These are phyloP conservation scores for Napeogenes inachia DNA, from an alignment of 2,888 invertebrate species.

Conservation along the genomic window DNA sequence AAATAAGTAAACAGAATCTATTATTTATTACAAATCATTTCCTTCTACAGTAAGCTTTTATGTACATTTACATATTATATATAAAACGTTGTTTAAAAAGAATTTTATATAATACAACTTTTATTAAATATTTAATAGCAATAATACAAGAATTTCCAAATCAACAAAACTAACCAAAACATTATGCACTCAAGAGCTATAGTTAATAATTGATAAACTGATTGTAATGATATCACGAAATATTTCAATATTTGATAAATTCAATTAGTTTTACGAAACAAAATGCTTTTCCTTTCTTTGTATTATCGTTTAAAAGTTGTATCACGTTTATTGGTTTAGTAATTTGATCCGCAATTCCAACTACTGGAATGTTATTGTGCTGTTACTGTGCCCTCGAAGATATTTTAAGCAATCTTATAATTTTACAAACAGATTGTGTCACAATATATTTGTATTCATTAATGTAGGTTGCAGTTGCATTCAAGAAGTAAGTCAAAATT, in stretches of 20 bases:
- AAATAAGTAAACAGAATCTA: too few species aligned
- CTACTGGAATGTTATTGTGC: constrained; percentile 6
- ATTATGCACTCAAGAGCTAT: too few species aligned
- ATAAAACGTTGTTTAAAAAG: too few species aligned
- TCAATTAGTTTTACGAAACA: not conserved
- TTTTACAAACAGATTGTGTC: not conserved
- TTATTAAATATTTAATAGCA: too few species aligned
- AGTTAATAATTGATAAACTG: too few species aligned
- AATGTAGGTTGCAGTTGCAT: constrained; percentile 1
- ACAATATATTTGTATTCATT: not conserved
- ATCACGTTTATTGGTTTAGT: constrained; percentile 14
- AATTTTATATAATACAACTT: too few species aligned
- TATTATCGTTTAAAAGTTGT: constrained; percentile 12
- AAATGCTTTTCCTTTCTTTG: constrained; percentile 8
- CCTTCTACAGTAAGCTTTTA: too few species aligned
- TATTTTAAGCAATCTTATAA: constrained; percentile 10
- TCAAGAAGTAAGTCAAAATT: constrained; percentile 7
- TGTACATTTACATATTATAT: too few species aligned
- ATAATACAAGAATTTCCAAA: too few species aligned
- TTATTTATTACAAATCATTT: too few species aligned
- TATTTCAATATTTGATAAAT: not conserved
- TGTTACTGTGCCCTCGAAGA: constrained; percentile 5
- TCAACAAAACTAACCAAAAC: too few species aligned
- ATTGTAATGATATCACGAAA: too few species aligned
- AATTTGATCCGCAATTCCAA: constrained; percentile 8